phyloP scores from a whole-genome alignment of 2,797 vertebrate species.

The Lithobates sylvaticus region DNA sequence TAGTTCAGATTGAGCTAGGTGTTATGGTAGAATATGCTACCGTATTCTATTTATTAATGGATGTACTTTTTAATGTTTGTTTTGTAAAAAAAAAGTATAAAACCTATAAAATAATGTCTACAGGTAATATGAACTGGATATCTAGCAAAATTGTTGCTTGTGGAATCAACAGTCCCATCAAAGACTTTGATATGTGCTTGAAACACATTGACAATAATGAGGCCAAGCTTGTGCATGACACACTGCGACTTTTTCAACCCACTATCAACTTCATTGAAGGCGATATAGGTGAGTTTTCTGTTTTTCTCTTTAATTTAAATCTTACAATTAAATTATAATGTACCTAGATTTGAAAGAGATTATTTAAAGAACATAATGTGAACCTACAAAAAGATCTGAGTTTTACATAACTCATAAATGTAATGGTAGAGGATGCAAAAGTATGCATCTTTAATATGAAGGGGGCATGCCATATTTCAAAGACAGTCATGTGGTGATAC shows the following conservation, averaged over 20 bases:
- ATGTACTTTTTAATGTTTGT: not conserved
- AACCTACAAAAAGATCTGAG: too few relatives aligned
- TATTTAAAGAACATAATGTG: too few relatives aligned
- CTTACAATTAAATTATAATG: not conserved
- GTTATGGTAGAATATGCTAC: too few relatives aligned
- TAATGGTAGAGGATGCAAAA: too few relatives aligned
- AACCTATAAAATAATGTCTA: not conserved
- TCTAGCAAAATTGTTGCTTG: constrained; percentile 76
- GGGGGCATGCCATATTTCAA: too few relatives aligned
- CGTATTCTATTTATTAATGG: not conserved
- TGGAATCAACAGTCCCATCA: constrained; percentile 75
- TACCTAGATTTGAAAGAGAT: not conserved
- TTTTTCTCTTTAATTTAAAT: not conserved
- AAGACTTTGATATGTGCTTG: constrained; percentile 79
- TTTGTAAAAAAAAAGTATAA: not conserved
- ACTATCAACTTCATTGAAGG: constrained; percentile 73
- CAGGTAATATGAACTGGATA: constrained; percentile 85
- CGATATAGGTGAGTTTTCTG: constrained; percentile 73
- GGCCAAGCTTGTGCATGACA: constrained; percentile 75
- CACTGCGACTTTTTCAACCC: constrained; percentile 79
- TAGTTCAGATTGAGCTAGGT: too few relatives aligned
- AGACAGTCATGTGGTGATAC: too few relatives aligned
- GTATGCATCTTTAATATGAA: too few relatives aligned
- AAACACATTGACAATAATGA: constrained; percentile 73
- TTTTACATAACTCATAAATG: too few relatives aligned